Base-by-base conservation (phyloP, 2,888 invertebrate genomes). In the Dione vanillae region DNA sequence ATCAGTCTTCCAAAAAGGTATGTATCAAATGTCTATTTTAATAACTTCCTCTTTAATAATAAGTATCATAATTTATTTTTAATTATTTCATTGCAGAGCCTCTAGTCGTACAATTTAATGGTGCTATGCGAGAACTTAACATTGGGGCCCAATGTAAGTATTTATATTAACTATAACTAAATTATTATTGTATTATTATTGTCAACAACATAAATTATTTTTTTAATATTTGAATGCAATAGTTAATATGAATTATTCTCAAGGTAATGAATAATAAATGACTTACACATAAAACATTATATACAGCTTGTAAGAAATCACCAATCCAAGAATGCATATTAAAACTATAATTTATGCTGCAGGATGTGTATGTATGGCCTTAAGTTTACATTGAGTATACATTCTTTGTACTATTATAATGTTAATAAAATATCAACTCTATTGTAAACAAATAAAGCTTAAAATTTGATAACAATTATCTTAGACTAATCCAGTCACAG, bases 81-180 rank as follows among this genome's bases (percentile, higher is more conserved):
- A 41, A 58, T 41, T 64, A 37, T 45, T 69, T 80, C 65, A 72
- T 84, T 90, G 68, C 89, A 92, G 92, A 89, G 67, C 77, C 85
- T 59, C 77, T 88, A 69, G 83, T 92, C n/a, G 86, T 85, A 70
- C 92, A 93, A 59, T 92, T 92, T 76, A 90, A 90, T 79, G 92
- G 92, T 77, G 90, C 83, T 47, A 74, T 82, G 49, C 76, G 73
- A 67, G 91, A 92, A 78, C 71, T 80, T 0, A 84, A 90, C 71
- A 75, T 92, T 77, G 88, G 88, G 61, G 77, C 64, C 47, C 76
- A 88, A 79, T 75, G 92, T 93, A 77, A 91, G 90, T 90, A 69
- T 35, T 49, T 11, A 56, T 41, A 20, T 20, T 43, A n/a, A 43
- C 12, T 20, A 43, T 14, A 20, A 20, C 9, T 19, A 7, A n/a